phyloP scores from a whole-genome alignment of 2,888 invertebrate species.

The Cerastoderma edule region DNA sequence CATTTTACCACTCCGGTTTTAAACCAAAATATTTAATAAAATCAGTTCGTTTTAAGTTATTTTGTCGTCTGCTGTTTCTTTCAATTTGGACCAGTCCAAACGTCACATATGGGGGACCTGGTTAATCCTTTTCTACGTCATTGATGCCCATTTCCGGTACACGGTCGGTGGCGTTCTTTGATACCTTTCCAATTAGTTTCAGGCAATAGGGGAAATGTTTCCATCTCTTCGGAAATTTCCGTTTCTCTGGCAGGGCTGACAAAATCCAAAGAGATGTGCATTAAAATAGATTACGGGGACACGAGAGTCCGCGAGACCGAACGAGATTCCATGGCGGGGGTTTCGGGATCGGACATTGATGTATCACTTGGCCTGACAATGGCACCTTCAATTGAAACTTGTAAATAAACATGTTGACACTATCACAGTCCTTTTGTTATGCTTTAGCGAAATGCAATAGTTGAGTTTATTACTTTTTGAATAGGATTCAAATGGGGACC shows the following conservation, averaged over 20 bases:
- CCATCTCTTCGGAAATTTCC: conserved; percentile 46
- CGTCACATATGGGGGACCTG: conserved; percentile 24
- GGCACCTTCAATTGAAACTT: no score
- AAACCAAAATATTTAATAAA: background rate
- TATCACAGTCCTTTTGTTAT: no score
- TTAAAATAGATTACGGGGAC: conserved; percentile 44
- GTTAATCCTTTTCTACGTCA: conserved; percentile 59
- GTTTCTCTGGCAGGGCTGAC: conserved; percentile 37
- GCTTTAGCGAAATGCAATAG: no score
- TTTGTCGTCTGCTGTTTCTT: background rate
- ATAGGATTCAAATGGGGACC: no score
- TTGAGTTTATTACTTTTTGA: no score
- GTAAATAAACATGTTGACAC: no score
- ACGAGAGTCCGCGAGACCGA: conserved; percentile 6
- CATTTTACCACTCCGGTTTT: no score
- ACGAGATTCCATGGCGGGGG: conserved; percentile 23
- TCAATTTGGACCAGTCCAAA: background rate
- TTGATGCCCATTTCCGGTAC: conserved; percentile 57
- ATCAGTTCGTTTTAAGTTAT: background rate
- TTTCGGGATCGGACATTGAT: conserved; percentile 11
- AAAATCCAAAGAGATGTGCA: conserved; percentile 43
- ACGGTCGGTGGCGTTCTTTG: conserved; percentile 54
- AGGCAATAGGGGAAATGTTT: conserved; percentile 53
- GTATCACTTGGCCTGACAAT: conserved; percentile 15
- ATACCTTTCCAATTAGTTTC: conserved; percentile 56